Evolutionary conservation across 2,888 invertebrate species (phyloP), one percentile per base, ranked within the genome.

Genomic region (Microctonus brassicae): DNA sequence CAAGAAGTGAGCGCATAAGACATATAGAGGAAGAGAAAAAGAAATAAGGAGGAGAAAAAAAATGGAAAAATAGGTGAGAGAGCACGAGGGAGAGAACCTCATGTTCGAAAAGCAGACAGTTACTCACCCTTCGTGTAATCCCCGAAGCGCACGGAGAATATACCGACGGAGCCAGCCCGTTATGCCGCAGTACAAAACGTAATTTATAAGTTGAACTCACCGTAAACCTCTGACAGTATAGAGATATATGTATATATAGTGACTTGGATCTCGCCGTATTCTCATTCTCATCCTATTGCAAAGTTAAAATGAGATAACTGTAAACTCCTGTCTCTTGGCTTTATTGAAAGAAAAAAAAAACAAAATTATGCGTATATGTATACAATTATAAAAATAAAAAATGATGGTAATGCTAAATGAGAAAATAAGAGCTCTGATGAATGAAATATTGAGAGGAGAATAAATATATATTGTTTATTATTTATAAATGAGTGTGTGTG

Each of bases 131-230:
- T 69, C 76, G 69, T 58, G 72, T 75, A 72, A 76, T 76, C 74
- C 74, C 70, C 58, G 72, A 52, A 68, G 74, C 71, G 73, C 69
- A 61, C 42, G 69, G 75, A 73, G 69, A 75, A 76, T 76, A 72
- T 65, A 22, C 55, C 47, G 47, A 47, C 47, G 47, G 47, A 47
- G 47, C 17, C 47, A 52, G 17, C 63, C 68, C 69, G 60, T 53
- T 71, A 65, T 57, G 65, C 65, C 47, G 64, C 69, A 61, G 64
- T 70, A 73, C 74, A 74, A 75, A 75, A 74, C 70, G 66, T 73
- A 74, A 73, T 74, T 74, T 72, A 74, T 77, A 73, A 74, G 75
- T 75, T 73, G 64, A 72, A 76, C 65, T 74, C 73, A 65, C 66
- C 71, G 69, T 63, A 70, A 70, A 73, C 72, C 67, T 63, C 42